Conservation (phyloP, 2,797 vertebrate genomes). For the Euphonia xanthogaster region DNA sequence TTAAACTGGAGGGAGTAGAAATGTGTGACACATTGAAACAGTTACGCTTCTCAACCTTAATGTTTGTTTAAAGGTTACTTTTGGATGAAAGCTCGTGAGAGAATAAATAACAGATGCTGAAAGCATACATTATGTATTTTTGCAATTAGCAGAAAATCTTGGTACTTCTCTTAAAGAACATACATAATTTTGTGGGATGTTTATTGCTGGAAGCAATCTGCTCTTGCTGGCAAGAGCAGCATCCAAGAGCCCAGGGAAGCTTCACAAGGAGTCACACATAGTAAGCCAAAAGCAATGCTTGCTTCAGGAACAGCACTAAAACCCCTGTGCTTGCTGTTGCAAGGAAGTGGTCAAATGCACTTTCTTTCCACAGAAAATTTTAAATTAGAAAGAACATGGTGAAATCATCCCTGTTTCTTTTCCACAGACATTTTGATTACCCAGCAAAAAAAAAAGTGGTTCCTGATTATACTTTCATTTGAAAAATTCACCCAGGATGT, state of each 20-base stretch:
- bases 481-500: not conserved
- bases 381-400: not conserved
- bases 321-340: not conserved
- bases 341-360: not conserved
- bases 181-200: constrained; percentile 73
- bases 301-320: constrained; percentile 50
- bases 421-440: not conserved
- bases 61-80: constrained; percentile 77
- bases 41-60: constrained; percentile 64
- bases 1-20: not conserved
- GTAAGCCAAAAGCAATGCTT: not conserved
- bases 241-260: constrained; percentile 41
- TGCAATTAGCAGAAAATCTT: constrained; percentile 77
- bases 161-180: constrained; percentile 76
- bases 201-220: constrained; percentile 69
- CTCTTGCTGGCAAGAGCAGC: constrained; percentile 30
- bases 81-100: constrained; percentile 71
- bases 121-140: constrained; percentile 77
- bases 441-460: not conserved
- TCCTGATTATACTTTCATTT: not conserved
- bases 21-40: constrained; percentile 56
- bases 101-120: constrained; percentile 75
- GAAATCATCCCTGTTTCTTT: not conserved
- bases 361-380: constrained; percentile 3
- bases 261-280: constrained; percentile 59